Percentiles rank a stretch among this genome's conserved stretches.
Conservation (phyloP, 2,888 invertebrate species). For the Latrodectus elegans region DNA sequence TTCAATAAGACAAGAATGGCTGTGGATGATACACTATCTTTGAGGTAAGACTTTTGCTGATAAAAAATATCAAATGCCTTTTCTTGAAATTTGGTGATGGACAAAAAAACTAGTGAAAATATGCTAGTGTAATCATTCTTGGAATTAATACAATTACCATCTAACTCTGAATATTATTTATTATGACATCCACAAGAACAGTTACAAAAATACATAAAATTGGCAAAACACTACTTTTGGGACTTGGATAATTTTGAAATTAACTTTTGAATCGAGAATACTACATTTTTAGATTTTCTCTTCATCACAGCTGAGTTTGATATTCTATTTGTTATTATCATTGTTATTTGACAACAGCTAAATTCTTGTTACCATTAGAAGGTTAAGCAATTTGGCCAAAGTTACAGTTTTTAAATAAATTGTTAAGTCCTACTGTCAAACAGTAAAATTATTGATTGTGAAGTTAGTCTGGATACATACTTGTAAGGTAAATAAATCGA, state of each 20-base stretch:
- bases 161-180: not conserved
- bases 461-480: no score
- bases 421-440: no score
- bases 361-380: no score
- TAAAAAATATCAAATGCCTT: not conserved
- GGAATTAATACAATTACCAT: not conserved
- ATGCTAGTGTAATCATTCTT: not conserved
- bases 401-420: no score
- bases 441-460: no score
- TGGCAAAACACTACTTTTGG: slow-evolving; percentile 25
- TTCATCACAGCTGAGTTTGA: no score
- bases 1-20: slow-evolving; percentile 35
- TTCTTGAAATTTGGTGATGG: slow-evolving; percentile 36
- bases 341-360: no score
- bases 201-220: not conserved
- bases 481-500: no score
- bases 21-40: slow-evolving; percentile 53
- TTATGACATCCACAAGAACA: not conserved
- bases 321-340: no score
- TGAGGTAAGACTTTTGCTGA: slow-evolving; percentile 52
- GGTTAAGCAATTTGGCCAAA: no score
- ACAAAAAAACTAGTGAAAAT: not conserved
- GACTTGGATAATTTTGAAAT: not conserved
- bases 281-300: not conserved
- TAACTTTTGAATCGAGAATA: not conserved